Conservation (phyloP, 2,113 vertebrate genomes). For the Hippocampus abdominalis region DNA sequence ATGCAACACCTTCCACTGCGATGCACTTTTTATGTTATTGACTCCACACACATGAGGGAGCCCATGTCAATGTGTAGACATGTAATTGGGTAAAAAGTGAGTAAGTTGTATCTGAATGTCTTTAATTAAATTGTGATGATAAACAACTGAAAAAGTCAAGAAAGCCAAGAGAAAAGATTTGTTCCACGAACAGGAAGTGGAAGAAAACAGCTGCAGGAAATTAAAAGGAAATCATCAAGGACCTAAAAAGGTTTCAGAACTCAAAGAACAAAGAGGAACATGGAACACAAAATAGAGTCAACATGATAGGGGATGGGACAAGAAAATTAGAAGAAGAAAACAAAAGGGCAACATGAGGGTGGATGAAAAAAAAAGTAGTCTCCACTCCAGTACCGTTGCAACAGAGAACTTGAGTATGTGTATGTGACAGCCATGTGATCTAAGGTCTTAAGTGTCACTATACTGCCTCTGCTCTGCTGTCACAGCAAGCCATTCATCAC, state of each 20-base stretch:
- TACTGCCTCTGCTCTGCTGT: constrained; percentile 55
- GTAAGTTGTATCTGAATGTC: constrained; percentile 9
- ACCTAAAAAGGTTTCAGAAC: neutral
- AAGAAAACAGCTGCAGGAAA: neutral
- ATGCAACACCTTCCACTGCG: neutral
- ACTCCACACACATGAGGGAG: neutral
- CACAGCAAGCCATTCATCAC: constrained; percentile 65
- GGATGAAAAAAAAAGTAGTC: constrained; percentile 39
- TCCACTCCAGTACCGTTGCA: constrained; percentile 22
- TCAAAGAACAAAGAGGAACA: neutral
- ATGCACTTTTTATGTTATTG: neutral
- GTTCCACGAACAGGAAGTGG: neutral
- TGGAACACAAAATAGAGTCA: neutral
- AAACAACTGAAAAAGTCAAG: neutral
- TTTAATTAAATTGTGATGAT: constrained; percentile 2
- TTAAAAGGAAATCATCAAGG: constrained; percentile 1
- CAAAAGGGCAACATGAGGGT: constrained; percentile 3
- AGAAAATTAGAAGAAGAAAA: constrained; percentile 12
- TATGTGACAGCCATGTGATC: constrained; percentile 52
- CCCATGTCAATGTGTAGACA: neutral
- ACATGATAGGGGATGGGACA: constrained; percentile 2
- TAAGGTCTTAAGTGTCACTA: constrained; percentile 65
- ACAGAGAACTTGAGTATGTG: constrained; percentile 14
- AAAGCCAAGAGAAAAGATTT: neutral
- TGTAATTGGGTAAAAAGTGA: neutral